These are phyloP conservation scores for Pelusios castaneus DNA, from an alignment of 2,113 vertebrate species.

Conservation along the genomic window DNA sequence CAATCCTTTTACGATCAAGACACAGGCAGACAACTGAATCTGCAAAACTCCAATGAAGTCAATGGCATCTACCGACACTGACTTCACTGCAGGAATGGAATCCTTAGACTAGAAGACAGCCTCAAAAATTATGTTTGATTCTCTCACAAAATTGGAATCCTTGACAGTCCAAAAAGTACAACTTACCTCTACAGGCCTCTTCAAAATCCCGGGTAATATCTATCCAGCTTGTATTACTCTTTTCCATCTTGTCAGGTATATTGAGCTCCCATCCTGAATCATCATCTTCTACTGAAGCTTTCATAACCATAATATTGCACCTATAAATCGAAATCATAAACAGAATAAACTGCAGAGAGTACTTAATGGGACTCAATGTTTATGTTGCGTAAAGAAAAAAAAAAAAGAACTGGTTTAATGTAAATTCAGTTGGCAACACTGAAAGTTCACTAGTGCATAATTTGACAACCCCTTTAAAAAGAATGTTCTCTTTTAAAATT, in stretches of 20 bases:
- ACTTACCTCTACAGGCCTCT: conserved; percentile 92
- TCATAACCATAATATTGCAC: conserved; percentile 90
- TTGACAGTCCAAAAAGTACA: not conserved
- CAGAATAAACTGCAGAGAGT: not conserved
- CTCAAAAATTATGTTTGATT: not conserved
- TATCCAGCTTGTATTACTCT: conserved; percentile 91
- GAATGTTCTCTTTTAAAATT: fast-evolving
- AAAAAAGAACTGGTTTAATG: not conserved
- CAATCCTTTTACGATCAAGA: not conserved
- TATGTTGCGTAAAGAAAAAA: not conserved
- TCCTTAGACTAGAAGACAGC: not conserved
- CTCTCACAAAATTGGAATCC: not conserved
- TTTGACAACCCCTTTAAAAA: not conserved
- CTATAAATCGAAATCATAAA: conserved; percentile 47
- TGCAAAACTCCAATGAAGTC: not conserved
- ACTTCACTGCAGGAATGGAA: not conserved
- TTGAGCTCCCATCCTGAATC: conserved; percentile 94
- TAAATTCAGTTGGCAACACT: not conserved
- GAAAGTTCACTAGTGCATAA: not conserved
- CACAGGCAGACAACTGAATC: not conserved
- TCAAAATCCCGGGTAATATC: conserved; percentile 97
- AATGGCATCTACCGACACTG: not conserved
- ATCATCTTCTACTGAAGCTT: conserved; percentile 93
- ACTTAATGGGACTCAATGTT: not conserved
- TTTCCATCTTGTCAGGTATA: conserved; percentile 94